These are phyloP conservation scores for Poeciliopsis paucimaculata DNA, from an alignment of 2,797 vertebrate genomes.

Conservation along the genomic window DNA sequence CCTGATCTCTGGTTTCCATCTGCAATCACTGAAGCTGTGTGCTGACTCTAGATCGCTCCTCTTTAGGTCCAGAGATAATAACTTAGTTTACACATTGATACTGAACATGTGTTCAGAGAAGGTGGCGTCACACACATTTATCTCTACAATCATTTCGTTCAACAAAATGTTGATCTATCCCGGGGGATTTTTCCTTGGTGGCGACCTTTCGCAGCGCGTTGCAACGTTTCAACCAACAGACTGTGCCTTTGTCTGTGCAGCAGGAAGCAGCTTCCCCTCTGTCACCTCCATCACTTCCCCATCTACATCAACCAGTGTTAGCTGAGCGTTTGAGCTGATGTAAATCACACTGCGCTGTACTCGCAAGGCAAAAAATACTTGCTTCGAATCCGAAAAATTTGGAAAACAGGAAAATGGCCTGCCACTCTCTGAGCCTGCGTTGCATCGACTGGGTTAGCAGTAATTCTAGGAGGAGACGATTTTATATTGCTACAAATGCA, in stretches of 20 bases:
- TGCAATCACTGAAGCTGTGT: no score
- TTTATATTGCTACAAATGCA: not conserved
- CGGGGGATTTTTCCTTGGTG: not conserved
- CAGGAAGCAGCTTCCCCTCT: not conserved
- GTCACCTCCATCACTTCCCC: not conserved
- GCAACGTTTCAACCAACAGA: not conserved
- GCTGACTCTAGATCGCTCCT: no score
- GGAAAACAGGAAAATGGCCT: not conserved
- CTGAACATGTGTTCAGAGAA: not conserved
- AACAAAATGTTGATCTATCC: not conserved
- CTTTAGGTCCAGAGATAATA: no score
- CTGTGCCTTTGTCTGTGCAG: not conserved
- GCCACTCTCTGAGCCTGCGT: not conserved
- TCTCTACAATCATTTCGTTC: not conserved
- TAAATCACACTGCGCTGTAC: not conserved
- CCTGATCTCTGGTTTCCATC: no score
- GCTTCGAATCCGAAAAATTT: not conserved
- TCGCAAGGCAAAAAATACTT: not conserved
- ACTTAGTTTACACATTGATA: not conserved
- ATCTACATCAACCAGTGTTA: not conserved
- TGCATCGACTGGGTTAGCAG: not conserved
- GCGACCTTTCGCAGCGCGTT: not conserved
- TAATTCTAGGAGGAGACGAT: not conserved
- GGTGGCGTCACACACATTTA: not conserved
- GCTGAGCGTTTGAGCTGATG: not conserved